These are phyloP conservation scores for Desmophyllum pertusum DNA, from an alignment of 92 coral and sea anemone species.

Conservation along the genomic window DNA sequence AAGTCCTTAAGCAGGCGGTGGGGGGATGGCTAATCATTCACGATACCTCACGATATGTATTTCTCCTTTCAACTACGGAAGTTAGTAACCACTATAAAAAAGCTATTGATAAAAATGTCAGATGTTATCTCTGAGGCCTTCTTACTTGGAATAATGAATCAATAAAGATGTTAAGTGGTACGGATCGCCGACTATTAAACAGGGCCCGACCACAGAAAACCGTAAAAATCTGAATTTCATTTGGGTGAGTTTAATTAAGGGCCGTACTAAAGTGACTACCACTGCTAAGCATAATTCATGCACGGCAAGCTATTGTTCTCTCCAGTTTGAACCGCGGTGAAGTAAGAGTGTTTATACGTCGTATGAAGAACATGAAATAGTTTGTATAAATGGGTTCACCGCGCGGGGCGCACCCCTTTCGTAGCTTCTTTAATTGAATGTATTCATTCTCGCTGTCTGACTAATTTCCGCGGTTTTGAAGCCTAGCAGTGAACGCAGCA, in stretches of 20 bases:
- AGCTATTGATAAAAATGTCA: constrained; percentile 57
- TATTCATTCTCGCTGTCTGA: constrained; percentile 60
- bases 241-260: constrained; percentile 37
- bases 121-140: constrained; percentile 66
- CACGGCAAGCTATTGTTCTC: constrained; percentile 43
- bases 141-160: constrained; percentile 59
- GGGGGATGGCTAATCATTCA: constrained; percentile 26
- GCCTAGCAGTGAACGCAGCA: constrained; percentile 45
- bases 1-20: constrained; percentile 34
- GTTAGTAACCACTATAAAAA: constrained; percentile 32
- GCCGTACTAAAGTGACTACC: constrained; percentile 39
- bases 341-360: constrained; percentile 40
- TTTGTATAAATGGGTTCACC: constrained; percentile 31
- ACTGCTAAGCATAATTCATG: constrained; percentile 48
- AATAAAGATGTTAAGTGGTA: constrained; percentile 54
- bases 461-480: constrained; percentile 74
- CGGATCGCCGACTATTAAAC: constrained; percentile 36
- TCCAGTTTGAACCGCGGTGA: constrained; percentile 42
- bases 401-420: constrained; percentile 47
- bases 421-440: constrained; percentile 58
- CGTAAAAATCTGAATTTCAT: constrained; percentile 29
- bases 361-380: constrained; percentile 55
- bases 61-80: constrained; percentile 12
- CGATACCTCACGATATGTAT: constrained; percentile 18
- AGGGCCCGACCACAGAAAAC: constrained; percentile 12